These are phyloP conservation scores for Meloidogyne floridensis DNA, from an alignment of 1,140 invertebrate species.

Conservation along the genomic window DNA sequence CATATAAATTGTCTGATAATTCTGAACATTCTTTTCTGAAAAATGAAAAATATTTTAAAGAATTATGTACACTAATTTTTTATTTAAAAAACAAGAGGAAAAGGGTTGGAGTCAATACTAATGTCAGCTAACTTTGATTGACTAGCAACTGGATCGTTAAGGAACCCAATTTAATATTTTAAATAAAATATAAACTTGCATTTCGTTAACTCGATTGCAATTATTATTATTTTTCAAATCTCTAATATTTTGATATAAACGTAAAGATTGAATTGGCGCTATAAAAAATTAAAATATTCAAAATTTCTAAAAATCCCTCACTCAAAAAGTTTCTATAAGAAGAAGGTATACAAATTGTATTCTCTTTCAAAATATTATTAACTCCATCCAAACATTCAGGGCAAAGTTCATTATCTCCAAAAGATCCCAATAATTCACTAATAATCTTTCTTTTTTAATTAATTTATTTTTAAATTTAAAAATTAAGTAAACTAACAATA, in stretches of 20 bases:
- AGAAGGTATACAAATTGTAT: slow-evolving; percentile 57
- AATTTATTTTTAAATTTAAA: not conserved
- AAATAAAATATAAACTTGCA: not conserved
- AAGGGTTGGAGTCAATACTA: too few species aligned
- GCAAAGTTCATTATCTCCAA: slow-evolving; percentile 97
- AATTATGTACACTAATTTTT: too few species aligned
- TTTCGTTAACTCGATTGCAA: not conserved
- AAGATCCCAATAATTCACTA: slow-evolving; percentile 87
- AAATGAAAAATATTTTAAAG: not conserved
- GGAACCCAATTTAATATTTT: not conserved
- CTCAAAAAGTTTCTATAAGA: slow-evolving; percentile 43
- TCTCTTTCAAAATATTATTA: slow-evolving; percentile 60
- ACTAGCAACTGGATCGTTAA: not conserved
- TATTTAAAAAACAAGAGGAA: too few species aligned
- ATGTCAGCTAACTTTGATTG: too few species aligned
- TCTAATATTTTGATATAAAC: slow-evolving; percentile 44
- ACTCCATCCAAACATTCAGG: slow-evolving; percentile 97
- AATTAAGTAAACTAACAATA: slow-evolving; percentile 75
- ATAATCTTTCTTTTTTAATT: not conserved
- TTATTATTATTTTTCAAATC: slow-evolving; percentile 2
- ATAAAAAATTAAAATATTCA: slow-evolving; percentile 15
- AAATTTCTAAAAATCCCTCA: slow-evolving; percentile 17
- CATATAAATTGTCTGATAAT: slow-evolving; percentile 53
- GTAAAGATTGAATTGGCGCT: slow-evolving; percentile 58
- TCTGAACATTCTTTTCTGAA: not conserved